These are phyloP conservation scores for Perodicticus potto DNA, from an alignment of 2,797 vertebrate species.

Conservation along the genomic window DNA sequence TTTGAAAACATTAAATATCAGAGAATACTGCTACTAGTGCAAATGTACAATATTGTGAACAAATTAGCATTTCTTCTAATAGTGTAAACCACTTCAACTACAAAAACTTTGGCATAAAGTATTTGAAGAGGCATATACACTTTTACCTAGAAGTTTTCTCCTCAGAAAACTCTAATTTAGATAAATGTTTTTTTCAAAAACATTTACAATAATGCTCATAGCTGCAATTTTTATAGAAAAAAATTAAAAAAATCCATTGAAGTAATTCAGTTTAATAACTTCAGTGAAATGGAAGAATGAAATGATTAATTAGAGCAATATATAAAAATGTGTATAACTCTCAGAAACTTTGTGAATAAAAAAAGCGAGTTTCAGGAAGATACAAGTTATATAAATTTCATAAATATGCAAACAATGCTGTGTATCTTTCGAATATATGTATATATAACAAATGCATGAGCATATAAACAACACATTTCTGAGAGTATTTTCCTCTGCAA, in stretches of 20 bases:
- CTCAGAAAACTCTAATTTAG: slow-evolving; percentile 1
- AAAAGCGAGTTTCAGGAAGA: neutral
- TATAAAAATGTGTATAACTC: neutral
- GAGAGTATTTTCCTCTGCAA: neutral
- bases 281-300: neutral
- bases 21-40: neutral
- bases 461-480: neutral
- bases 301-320: neutral
- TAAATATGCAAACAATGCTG: slow-evolving; percentile 1
- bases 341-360: neutral
- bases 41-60: neutral
- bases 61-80: neutral
- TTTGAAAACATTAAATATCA: neutral
- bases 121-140: neutral
- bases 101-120: neutral
- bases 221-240: neutral
- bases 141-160: slow-evolving; percentile 16
- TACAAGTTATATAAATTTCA: neutral
- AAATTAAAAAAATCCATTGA: neutral
- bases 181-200: neutral
- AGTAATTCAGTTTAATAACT: slow-evolving; percentile 50
- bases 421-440: neutral
- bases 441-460: neutral
- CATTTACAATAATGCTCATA: neutral
- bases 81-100: neutral